A percentile compares a stretch with the other conserved stretches of the same genome.
These are phyloP conservation scores for Drosophila meridiana DNA, from an alignment of 2,888 invertebrate species.

Conservation along the genomic window DNA sequence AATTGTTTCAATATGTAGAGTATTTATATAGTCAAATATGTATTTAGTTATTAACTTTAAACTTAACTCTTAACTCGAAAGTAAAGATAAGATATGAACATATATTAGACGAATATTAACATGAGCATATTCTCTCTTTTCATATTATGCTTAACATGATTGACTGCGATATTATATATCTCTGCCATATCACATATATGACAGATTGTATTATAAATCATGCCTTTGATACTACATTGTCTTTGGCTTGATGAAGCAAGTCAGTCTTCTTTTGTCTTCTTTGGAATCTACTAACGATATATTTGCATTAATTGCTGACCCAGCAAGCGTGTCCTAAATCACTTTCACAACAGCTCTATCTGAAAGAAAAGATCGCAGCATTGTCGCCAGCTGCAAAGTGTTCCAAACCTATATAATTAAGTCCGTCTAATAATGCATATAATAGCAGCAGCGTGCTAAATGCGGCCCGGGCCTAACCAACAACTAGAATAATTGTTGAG, in stretches of 20 bases:
- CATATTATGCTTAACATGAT: not conserved
- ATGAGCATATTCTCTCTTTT: not conserved
- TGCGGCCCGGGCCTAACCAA: slow-evolving; percentile 21
- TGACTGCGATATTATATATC: not conserved
- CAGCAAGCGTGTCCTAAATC: not conserved
- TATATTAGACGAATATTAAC: too few relatives aligned
- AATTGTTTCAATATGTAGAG: not conserved
- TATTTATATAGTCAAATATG: not conserved
- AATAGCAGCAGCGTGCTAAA: slow-evolving; percentile 53
- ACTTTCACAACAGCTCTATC: slow-evolving; percentile 6
- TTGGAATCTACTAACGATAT: not conserved
- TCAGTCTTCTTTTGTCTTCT: too few relatives aligned
- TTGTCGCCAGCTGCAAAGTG: slow-evolving; percentile 14
- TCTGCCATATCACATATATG: not conserved
- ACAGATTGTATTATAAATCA: not conserved
- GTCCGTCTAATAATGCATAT: slow-evolving; percentile 55
- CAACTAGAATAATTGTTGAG: slow-evolving; percentile 58
- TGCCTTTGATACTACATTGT: too few relatives aligned
- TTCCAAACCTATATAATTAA: slow-evolving; percentile 37
- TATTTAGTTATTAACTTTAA: not conserved
- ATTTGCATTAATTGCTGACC: slow-evolving; percentile 3
- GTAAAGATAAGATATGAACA: not conserved
- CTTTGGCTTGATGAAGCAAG: not conserved
- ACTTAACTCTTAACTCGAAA: too few relatives aligned
- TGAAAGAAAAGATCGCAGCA: not conserved